Conservation (phyloP, 2,797 vertebrate genomes). For the Eospalax fontanierii region DNA sequence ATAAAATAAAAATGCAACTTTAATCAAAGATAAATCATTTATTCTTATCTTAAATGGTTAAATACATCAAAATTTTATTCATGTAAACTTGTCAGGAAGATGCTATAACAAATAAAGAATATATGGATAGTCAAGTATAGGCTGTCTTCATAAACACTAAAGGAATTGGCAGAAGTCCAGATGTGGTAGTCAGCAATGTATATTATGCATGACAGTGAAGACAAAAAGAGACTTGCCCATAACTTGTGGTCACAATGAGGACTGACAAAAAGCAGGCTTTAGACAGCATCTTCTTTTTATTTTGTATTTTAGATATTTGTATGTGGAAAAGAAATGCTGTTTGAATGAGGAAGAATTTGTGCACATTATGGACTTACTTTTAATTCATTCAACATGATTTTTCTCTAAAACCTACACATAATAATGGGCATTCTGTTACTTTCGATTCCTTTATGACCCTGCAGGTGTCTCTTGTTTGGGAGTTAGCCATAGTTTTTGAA, state of each 20-base stretch:
- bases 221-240: not conserved
- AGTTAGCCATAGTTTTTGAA: not conserved
- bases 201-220: not conserved
- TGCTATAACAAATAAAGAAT: slow-evolving; percentile 24
- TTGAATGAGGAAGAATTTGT: slow-evolving; percentile 53
- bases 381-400: slow-evolving; percentile 30
- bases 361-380: not conserved
- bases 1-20: not conserved
- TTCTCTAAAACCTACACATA: slow-evolving; percentile 2
- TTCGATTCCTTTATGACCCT: not conserved
- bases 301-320: not conserved
- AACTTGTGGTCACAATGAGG: slow-evolving; percentile 2
- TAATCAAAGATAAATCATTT: slow-evolving; percentile 28
- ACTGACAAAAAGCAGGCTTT: not conserved
- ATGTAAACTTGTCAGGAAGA: slow-evolving; percentile 10
- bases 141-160: slow-evolving; percentile 36
- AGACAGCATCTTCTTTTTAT: not conserved
- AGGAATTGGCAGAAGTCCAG: slow-evolving; percentile 21
- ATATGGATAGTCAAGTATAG: not conserved
- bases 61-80: slow-evolving; percentile 27
- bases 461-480: slow-evolving; percentile 12
- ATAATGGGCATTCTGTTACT: not conserved
- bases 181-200: not conserved
- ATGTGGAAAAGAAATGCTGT: not conserved
- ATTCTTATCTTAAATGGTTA: slow-evolving; percentile 44